Base-by-base conservation (phyloP, 2,113 vertebrate genomes). In the Copsychus sechellarum region DNA sequence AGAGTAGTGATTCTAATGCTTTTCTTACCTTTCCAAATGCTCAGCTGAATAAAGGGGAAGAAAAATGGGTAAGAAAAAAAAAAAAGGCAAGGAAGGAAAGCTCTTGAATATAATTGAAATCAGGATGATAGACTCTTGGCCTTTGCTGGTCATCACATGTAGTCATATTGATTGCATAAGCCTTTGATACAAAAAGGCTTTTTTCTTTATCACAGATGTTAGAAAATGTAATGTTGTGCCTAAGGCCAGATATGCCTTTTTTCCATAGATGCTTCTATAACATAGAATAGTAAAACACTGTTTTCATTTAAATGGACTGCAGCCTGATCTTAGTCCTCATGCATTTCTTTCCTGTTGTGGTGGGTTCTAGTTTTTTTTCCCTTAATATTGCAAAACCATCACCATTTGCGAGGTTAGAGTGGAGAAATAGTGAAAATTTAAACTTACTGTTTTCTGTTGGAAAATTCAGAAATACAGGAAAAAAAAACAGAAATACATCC, bases 71-170 rank as follows among this genome's bases (percentile, higher is more conserved):
- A 4, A 7, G 6, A 2, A 5, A 23, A 28, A 23, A 26, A n/a
- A 42, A 45, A 40, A 45, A 11, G 5, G 3, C 7, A 43, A 36
- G 5, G 3, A 15, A 29, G 53, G 38, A 56, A 67, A 81, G 22
- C 25, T 38, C 47, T 90, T 87, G 60, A 84, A 77, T 96, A 70
- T 89, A 92, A 86, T 93, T 93, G 85, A 88, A 64, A 88, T 83
- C 47, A 93, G 94, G 40, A 82, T 81, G 58, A 48, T 79, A 67
- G 91, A 72, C 42, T 90, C 88, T 95, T 91, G 67, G 71, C 38
- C 38, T 96, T 96, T 97, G 62, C 85, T 93, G 47, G 5, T 71
- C 45, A 83, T 74, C 80, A 91, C 94, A 94, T 97, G 96, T 90
- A 73, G 88, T 97, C 92, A 45, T 92, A 79, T 73, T 92, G 96